Base-by-base conservation (phyloP, 2,888 invertebrate species). In the Idaea dimidiata region DNA sequence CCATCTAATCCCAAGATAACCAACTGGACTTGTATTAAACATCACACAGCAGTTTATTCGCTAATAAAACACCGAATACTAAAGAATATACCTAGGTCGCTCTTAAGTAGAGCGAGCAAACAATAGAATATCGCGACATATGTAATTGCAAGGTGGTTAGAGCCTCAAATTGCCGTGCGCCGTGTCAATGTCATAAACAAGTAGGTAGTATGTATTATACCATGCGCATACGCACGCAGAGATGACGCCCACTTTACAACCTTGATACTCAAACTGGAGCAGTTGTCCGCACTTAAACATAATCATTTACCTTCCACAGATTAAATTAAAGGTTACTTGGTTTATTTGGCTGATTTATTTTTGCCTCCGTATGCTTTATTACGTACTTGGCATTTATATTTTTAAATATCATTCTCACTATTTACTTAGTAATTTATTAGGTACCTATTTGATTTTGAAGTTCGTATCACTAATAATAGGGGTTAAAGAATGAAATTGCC, bases 201-300 rank as follows among this genome's bases (percentile, higher is more conserved):
- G 14, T 55, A 57, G 53, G 14, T 55, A 57, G 53, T 58, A 58
- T 55, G 33, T 17, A 59, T 16, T 33, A 33, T 33, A 54, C 31
- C 57, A 56, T 59, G 66, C 62, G 64, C 68, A 61, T 59, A 63
- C 65, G 69, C 68, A 69, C 62, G 66, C 60, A 62, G 62, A 58
- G 64, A 65, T 58, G 57, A 71, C 79, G 72, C 84, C 84, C 74
- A 84, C 85, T 72, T 59, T n/a, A 57, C 70, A 80, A 76, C 85
- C 84, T 84, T 81, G 79, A 74, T 74, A 69, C 73, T 80, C 56
- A 17, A 72, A 80, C 76, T 83, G 72, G 84, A 84, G 79, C 84
- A 82, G 69, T 74, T 74, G 71, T 70, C 75, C 73, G 72, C 68
- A 72, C 70, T 62, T 64, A 71, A 69, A 69, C 58, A 55, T 59